Percentiles rank a stretch among this genome's conserved stretches.
These are phyloP conservation scores for Ommatoiulus sabulosus DNA, from an alignment of 2,888 invertebrate species.

Conservation along the genomic window DNA sequence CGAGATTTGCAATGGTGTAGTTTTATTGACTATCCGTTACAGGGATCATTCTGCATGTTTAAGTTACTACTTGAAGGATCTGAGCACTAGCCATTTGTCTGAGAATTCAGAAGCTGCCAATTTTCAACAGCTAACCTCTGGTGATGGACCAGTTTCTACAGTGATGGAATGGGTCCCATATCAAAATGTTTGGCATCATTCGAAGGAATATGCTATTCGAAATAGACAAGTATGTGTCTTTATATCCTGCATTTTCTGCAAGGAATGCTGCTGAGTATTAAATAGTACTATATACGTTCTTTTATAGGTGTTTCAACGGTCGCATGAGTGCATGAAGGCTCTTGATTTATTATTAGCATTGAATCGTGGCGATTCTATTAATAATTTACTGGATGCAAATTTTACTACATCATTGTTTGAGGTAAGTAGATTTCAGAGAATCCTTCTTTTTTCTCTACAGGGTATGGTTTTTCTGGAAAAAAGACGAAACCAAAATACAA, in stretches of 20 bases:
- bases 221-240: conserved; percentile 53
- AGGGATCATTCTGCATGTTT: conserved; percentile 62
- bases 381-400: conserved; percentile 69
- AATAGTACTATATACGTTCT: not conserved
- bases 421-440: conserved; percentile 63
- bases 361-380: conserved; percentile 69
- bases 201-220: conserved; percentile 53
- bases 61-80: conserved; percentile 59
- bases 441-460: too few relatives aligned
- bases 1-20: too few relatives aligned
- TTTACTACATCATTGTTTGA: conserved; percentile 67
- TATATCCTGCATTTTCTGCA: conserved; percentile 41
- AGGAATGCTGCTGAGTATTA: not conserved
- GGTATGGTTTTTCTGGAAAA: too few relatives aligned
- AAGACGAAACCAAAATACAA: too few relatives aligned
- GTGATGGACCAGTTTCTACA: not conserved
- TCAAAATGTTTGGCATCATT: not conserved
- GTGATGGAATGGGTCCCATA: conserved; percentile 53
- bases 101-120: not conserved
- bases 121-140: not conserved
- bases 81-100: conserved; percentile 48
- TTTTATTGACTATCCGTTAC: too few relatives aligned
- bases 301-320: conserved; percentile 69
- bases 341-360: conserved; percentile 71
- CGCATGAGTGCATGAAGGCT: conserved; percentile 70